Conservation (phyloP, 2,888 invertebrate species). For the Polydesmus complanatus region DNA sequence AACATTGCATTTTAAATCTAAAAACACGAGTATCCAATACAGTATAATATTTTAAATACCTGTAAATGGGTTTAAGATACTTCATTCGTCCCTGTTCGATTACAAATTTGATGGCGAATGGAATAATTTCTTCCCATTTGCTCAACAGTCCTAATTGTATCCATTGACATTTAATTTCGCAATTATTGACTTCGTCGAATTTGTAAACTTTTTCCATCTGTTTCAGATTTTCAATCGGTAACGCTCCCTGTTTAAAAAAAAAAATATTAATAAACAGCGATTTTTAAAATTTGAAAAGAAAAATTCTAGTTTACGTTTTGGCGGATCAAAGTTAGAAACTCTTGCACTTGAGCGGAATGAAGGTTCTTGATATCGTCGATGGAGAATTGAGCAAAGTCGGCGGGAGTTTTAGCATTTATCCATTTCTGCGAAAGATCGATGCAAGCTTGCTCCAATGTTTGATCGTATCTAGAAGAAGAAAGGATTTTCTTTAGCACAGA, state of each 20-base stretch:
- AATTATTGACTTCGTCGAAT: slow-evolving; percentile 51
- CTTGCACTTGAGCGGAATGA: slow-evolving; percentile 49
- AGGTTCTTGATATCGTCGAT: slow-evolving; percentile 42
- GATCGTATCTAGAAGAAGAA: slow-evolving; percentile 45
- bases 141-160: slow-evolving; percentile 61
- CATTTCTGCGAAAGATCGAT: slow-evolving; percentile 43
- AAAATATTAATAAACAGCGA: slow-evolving; percentile 13
- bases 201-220: slow-evolving; percentile 49
- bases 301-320: not conserved
- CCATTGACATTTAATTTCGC: slow-evolving; percentile 62
- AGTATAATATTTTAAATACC: slow-evolving; percentile 32
- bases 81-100: slow-evolving; percentile 82
- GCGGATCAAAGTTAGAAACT: slow-evolving; percentile 50
- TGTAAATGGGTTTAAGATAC: slow-evolving; percentile 73
- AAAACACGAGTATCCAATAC: not conserved
- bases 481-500: slow-evolving; percentile 1
- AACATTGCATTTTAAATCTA: slow-evolving; percentile 2
- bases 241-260: slow-evolving; percentile 34
- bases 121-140: slow-evolving; percentile 50
- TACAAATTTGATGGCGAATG: slow-evolving; percentile 57
- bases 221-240: slow-evolving; percentile 44
- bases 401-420: slow-evolving; percentile 31
- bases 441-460: slow-evolving; percentile 47
- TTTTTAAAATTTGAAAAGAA: not conserved
- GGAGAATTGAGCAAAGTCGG: slow-evolving; percentile 33